phyloP scores from a whole-genome alignment of 2,113 vertebrate genomes.

The Maccullochella peelii region DNA sequence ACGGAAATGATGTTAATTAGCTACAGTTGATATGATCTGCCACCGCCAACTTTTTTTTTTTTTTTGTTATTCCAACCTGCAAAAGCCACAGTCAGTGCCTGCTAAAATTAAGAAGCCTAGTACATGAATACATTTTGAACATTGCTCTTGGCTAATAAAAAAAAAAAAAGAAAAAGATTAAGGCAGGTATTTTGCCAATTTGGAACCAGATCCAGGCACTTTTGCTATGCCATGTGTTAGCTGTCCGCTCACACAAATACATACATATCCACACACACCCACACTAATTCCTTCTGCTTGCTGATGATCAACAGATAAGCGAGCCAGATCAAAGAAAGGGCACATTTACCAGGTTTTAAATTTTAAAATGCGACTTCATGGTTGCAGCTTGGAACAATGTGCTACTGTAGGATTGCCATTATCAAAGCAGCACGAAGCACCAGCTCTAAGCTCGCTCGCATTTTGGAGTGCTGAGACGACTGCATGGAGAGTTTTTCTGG shows the following conservation, averaged over 20 bases:
- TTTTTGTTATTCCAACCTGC: neutral
- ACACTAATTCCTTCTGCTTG: no score
- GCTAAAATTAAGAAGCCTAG: neutral
- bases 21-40: neutral
- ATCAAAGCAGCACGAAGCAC: conserved; percentile 23
- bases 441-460: neutral
- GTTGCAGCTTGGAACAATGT: neutral
- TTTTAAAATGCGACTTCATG: conserved; percentile 17
- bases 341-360: conserved; percentile 7
- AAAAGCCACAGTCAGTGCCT: neutral
- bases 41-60: no score
- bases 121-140: neutral
- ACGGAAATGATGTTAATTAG: neutral
- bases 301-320: neutral
- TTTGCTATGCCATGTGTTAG: neutral
- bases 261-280: neutral
- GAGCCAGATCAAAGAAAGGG: neutral
- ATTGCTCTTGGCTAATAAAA: neutral
- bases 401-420: neutral
- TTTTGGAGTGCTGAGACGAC: conserved; percentile 2
- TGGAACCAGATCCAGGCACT: neutral
- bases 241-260: neutral
- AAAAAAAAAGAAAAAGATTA: neutral
- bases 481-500: conserved; percentile 27
- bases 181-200: neutral